phyloP scores from a whole-genome alignment of 1,140 invertebrate genomes.

The Drosophila obscura region DNA sequence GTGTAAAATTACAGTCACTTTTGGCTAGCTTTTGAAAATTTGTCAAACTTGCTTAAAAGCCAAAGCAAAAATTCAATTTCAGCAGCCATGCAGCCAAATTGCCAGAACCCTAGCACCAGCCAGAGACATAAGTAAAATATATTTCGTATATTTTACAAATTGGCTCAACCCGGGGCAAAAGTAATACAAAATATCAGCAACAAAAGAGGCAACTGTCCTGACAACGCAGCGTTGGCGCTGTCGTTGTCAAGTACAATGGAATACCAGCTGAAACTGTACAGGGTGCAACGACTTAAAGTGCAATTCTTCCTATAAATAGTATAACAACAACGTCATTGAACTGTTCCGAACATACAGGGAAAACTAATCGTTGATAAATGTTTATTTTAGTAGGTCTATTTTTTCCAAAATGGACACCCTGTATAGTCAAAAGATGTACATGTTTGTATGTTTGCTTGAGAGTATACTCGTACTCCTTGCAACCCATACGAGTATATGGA shows the following conservation, averaged over 20 bases:
- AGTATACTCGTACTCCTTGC: no score
- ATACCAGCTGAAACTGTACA: constrained; percentile 16
- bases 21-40: constrained; percentile 64
- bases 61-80: constrained; percentile 75
- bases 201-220: constrained; percentile 61
- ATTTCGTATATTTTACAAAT: constrained; percentile 77
- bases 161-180: constrained; percentile 63
- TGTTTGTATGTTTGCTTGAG: no score
- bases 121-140: constrained; percentile 63
- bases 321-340: neutral
- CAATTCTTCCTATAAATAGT: neutral
- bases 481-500: constrained; percentile 21
- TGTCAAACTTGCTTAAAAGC: constrained; percentile 71
- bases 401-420: constrained; percentile 3
- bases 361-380: neutral
- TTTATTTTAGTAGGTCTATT: no score
- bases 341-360: neutral
- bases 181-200: constrained; percentile 33
- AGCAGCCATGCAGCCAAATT: constrained; percentile 55
- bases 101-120: constrained; percentile 32
- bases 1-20: constrained; percentile 53
- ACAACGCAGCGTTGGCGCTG: constrained; percentile 44
- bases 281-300: constrained; percentile 9
- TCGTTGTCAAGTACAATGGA: constrained; percentile 46
- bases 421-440: constrained; percentile 5